phyloP scores from a whole-genome alignment of 1,140 invertebrate species.

The Eurosta solidaginis region DNA sequence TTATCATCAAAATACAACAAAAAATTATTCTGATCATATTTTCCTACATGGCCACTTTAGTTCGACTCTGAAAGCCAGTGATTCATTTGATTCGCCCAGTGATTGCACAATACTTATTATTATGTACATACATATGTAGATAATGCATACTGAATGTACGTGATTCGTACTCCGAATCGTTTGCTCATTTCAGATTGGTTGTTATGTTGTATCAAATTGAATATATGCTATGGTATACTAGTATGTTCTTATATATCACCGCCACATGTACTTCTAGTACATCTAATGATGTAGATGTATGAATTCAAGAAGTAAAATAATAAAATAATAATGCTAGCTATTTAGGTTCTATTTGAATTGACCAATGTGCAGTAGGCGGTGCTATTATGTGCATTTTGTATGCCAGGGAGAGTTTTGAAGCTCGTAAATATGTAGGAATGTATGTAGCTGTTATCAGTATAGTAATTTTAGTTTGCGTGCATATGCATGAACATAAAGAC shows the following conservation, averaged over 20 bases:
- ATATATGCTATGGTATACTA: neutral
- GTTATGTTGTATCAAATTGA: neutral
- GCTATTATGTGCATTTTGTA: neutral
- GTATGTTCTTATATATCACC: neutral
- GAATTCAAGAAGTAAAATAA: neutral
- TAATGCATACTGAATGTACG: neutral
- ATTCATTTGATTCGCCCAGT: neutral
- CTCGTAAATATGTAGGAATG: too few species aligned
- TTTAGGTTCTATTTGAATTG: neutral
- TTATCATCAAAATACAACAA: too few species aligned
- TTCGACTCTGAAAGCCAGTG: neutral
- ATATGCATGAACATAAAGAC: too few species aligned
- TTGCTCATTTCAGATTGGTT: slow-evolving; percentile 1
- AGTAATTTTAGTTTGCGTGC: too few species aligned
- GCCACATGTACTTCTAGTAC: neutral
- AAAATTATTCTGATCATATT: too few species aligned
- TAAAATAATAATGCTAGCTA: neutral
- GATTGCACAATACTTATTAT: neutral
- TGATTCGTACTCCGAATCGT: neutral
- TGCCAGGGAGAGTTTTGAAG: too few species aligned
- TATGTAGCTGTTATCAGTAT: too few species aligned
- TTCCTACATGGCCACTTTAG: neutral
- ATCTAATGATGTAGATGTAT: neutral
- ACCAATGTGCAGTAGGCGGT: neutral
- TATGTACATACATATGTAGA: neutral